Base-by-base conservation (phyloP, 2,888 invertebrate genomes). In the Digitonthophagus gazella region DNA sequence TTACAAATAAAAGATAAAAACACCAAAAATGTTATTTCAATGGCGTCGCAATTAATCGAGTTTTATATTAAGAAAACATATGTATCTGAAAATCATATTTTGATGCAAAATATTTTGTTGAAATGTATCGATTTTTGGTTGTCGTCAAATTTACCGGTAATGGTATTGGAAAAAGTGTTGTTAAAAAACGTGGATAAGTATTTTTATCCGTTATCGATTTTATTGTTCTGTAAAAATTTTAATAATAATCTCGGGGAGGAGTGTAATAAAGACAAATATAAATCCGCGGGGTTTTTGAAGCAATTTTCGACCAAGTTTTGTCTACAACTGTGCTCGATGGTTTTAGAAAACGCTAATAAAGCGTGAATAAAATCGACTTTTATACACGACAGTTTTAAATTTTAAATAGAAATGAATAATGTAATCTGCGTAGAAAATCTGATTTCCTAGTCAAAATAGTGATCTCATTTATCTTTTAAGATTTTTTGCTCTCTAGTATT, bases 301-400 rank as follows among this genome's bases (percentile, higher is more conserved):
- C 80, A 83, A 70, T 82, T 83, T 74, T 83, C 83, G 3, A 83
- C 83, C 4, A 83, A 83, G 76, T 83, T 83, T 78, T 83, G 83
- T 75, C 78, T 83, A 73, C 82, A 83, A 72, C 74, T 83, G 65
- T 83, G 83, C 77, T 82, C 82, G 16, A 83, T 83, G 82, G 83
- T 83, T 55, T 76, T 83, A 72, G 82, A 83, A 72, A 83, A 82
- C 75, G 82, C 82, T 22, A 81, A 82, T 74, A 83, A 83, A 71
- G 74, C 79, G 20, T 83, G 80, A 76, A 65, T 2, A 2, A 61
- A 44, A 44, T 44, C n/a, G n/a, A n/a, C n/a, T n/a, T 44, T 44
- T 44, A 44, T 44, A 44, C 28, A 44, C 28, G n/a, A 44, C 28
- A 44, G 11, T 44, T 44, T 44, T 44, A 44, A 44, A 44, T 44